These are phyloP conservation scores for Hydropotes inermis DNA, from an alignment of 2,113 vertebrate genomes.

Conservation along the genomic window DNA sequence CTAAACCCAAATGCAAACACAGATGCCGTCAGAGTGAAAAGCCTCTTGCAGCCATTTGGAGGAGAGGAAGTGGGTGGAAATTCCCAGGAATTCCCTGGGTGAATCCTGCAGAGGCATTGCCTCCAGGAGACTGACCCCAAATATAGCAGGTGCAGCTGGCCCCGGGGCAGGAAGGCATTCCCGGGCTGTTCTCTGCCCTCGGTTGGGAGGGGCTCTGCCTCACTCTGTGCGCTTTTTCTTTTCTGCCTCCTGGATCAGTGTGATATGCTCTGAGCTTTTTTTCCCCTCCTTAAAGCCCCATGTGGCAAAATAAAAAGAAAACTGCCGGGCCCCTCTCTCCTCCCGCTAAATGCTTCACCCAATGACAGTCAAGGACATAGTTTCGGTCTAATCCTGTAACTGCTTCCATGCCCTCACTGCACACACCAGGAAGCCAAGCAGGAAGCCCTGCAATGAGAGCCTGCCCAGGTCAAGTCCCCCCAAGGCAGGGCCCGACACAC, in stretches of 20 bases:
- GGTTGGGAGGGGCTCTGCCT: background rate
- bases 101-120: constrained; percentile 5
- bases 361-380: background rate
- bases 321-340: background rate
- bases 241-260: background rate
- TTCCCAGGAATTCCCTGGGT: constrained; percentile 37
- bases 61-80: constrained; percentile 36
- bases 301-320: background rate
- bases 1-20: background rate
- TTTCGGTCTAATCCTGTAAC: background rate
- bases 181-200: background rate
- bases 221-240: background rate
- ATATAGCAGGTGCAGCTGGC: constrained; percentile 52
- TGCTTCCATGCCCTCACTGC: background rate
- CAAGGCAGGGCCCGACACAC: background rate
- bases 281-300: background rate
- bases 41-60: background rate
- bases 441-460: background rate
- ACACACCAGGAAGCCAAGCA: background rate
- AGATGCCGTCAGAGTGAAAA: background rate
- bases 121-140: background rate
- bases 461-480: background rate
- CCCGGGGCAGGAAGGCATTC: background rate
- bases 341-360: background rate
- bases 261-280: background rate